Base-by-base conservation (phyloP, 30 jellyfish, hydroid and myxozoan genomes). In the Turritopsis dohrnii region DNA sequence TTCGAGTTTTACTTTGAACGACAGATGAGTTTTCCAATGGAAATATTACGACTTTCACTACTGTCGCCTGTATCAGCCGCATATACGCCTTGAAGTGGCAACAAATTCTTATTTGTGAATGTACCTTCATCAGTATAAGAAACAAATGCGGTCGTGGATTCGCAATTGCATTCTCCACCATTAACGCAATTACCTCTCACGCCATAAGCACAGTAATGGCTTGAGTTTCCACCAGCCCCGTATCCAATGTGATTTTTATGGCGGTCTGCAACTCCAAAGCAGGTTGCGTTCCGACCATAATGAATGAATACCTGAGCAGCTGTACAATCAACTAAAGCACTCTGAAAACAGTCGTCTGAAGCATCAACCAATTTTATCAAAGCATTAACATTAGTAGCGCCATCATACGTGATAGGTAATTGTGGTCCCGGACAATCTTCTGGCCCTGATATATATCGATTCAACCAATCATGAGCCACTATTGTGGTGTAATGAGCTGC, bases 151-250 rank as follows among this genome's bases (percentile, higher is more conserved):
- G n/a, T n/a, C n/a, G n/a, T n/a, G n/a, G n/a, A n/a, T n/a, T n/a
- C n/a, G n/a, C n/a, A n/a, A n/a, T n/a, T n/a, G n/a, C n/a, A n/a
- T n/a, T n/a, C n/a, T n/a, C n/a, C n/a, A n/a, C n/a, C n/a, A n/a
- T n/a, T n/a, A n/a, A n/a, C n/a, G n/a, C 77, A 69, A 69, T 23
- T 69, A 8, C 77, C 77, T n/a, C 17, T 69, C 30, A 69, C 30
- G 19, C 77, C 77, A 69, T 21, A 69, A 69, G 77, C 28, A 27
- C 77, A 69, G 8, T 69, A 69, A 8, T 27, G 9, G 22, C 31
- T 21, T 9, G 77, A 0, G 77, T 69, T 69, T 7, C 77, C 77
- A 69, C 77, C 77, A 9, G 77, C 77, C 77, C 77, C 9, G 19
- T 69, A 69, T 69, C 31, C 31, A n/a, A 69, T 69, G 19, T n/a